phyloP scores from a whole-genome alignment of 2,113 vertebrate species.

The Cyanistes caeruleus region DNA sequence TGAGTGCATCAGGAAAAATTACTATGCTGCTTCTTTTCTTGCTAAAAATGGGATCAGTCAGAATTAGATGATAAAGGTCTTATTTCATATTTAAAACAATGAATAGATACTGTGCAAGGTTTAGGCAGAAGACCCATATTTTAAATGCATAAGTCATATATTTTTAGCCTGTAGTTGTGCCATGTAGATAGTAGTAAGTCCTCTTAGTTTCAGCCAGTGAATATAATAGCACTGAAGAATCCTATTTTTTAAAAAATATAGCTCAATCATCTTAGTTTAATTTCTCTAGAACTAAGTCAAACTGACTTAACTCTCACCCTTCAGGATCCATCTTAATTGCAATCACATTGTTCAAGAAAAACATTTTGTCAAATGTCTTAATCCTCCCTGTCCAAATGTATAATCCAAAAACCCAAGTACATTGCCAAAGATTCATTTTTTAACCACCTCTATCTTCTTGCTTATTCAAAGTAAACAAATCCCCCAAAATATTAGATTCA shows the following conservation, averaged over 20 bases:
- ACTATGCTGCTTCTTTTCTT: neutral
- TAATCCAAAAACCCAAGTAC: neutral
- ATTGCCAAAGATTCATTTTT: neutral
- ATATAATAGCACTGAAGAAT: neutral
- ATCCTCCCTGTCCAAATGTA: neutral
- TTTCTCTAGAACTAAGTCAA: neutral
- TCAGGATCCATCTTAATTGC: neutral
- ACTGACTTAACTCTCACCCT: neutral
- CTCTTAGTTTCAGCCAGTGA: neutral
- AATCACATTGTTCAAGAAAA: neutral
- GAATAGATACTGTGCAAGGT: neutral
- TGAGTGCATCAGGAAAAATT: neutral
- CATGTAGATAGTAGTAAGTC: neutral
- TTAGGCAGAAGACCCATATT: neutral
- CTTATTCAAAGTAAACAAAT: neutral
- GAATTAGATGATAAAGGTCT: neutral
- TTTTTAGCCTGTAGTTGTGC: neutral
- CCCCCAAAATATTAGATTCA: neutral
- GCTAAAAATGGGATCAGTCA: neutral
- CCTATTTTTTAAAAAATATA: neutral
- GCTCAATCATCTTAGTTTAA: neutral
- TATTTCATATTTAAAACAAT: neutral
- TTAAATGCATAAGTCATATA: neutral
- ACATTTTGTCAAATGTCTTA: neutral
- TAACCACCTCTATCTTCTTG: neutral